Evolutionary conservation across 2,888 invertebrate genomes (phyloP).

Genomic region (Iphiclides podalirius): DNA sequence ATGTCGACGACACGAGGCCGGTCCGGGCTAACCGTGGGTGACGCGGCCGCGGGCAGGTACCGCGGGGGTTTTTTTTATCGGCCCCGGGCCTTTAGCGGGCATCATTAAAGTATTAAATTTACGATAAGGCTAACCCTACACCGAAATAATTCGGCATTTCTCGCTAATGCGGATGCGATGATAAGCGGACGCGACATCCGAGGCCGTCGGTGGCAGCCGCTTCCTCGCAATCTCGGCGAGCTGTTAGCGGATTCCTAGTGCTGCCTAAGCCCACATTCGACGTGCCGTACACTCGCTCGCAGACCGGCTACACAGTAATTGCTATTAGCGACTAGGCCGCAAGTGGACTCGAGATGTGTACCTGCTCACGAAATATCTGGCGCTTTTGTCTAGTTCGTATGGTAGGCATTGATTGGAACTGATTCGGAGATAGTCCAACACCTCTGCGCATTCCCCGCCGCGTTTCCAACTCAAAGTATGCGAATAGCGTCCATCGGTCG

Average conservation of each 20-base stretch:
- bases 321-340: too few relatives aligned
- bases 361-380: too few relatives aligned
- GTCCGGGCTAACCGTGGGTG: conserved; percentile 60
- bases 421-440: conserved; percentile 49
- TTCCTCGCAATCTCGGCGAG: neutral
- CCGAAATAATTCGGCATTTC: conserved; percentile 44
- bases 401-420: conserved; percentile 38
- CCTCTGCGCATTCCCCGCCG: conserved; percentile 37
- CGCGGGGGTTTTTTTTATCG: conserved; percentile 51
- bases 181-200: conserved; percentile 17
- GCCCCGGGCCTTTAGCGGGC: conserved; percentile 55
- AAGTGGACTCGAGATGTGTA: too few relatives aligned
- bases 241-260: too few relatives aligned
- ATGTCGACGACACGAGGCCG: conserved; percentile 67
- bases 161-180: conserved; percentile 30
- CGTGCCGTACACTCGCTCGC: too few relatives aligned
- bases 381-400: too few relatives aligned
- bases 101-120: conserved; percentile 75
- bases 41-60: conserved; percentile 59
- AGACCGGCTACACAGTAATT: too few relatives aligned
- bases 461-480: too few relatives aligned
- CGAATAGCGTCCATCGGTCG: conserved; percentile 49
- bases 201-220: neutral
- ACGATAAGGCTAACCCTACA: conserved; percentile 56
- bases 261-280: conserved; percentile 22